Percentiles rank a stretch among this genome's conserved stretches.
Evolutionary conservation across 2,888 invertebrate species (phyloP).

Genomic region (Camptogramma bilineatum): DNA sequence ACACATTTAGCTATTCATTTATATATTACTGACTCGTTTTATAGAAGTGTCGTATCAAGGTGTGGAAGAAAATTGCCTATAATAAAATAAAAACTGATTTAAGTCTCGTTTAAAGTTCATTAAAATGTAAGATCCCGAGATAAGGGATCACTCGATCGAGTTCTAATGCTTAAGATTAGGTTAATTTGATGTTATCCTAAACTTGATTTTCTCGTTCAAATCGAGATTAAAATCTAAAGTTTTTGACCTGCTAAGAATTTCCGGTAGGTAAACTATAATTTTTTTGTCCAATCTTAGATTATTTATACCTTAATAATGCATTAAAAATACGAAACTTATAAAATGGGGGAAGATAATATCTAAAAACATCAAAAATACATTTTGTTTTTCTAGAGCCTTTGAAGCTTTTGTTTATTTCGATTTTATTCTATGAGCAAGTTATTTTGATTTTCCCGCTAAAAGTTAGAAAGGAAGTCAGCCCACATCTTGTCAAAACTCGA

Average conservation of each 20-base stretch:
- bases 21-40: too few species aligned
- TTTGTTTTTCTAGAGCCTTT: too few species aligned
- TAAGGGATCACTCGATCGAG: conserved; percentile 10
- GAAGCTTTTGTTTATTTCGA: too few species aligned
- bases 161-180: conserved; percentile 7
- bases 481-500: conserved; percentile 63
- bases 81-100: conserved; percentile 3
- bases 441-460: conserved; percentile 29
- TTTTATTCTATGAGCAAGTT: too few species aligned
- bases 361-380: too few species aligned
- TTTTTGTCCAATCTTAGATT: neutral
- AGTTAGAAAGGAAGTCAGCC: conserved; percentile 48
- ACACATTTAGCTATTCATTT: too few species aligned
- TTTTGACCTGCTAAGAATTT: conserved; percentile 14
- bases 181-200: conserved; percentile 8
- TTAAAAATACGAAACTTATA: neutral
- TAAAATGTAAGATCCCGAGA: conserved; percentile 14
- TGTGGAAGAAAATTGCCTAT: neutral
- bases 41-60: neutral
- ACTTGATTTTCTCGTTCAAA: conserved; percentile 17
- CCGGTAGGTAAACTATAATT: conserved; percentile 1
- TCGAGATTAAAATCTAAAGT: conserved; percentile 17
- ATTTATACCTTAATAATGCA: neutral
- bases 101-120: neutral
- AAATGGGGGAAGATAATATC: neutral